Evolutionary conservation across 1,140 invertebrate species (phyloP), one percentile per base, ranked within the genome.

Genomic region (Drosophila azteca): DNA sequence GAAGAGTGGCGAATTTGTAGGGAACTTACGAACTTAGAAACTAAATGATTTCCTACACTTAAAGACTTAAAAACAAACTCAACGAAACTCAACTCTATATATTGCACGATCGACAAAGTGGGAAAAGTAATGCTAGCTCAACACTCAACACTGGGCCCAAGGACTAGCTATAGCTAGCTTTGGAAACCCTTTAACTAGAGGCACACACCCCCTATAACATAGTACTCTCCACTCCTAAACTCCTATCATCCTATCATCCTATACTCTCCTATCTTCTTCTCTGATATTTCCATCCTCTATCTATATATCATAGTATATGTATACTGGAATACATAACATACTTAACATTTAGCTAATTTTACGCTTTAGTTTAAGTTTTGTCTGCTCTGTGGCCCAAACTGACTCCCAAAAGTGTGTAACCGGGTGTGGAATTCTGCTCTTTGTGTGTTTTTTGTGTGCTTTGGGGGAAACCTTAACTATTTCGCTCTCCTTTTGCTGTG

Each of bases 401-500:
- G 65, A 69, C 48, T 43, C 60, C 53, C 61, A 74, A 74, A 35
- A 53, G 43, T 74, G 66, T 74, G 71, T 61, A 75, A 75, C 49
- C 57, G 67, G 65, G 67, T 58, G 67, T 70, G 70, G 62, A 75
- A 75, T 75, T 73, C 59, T 62, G 55, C 49, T 54, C 69, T 73
- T 59, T 73, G 55, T 11, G 9, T 54, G 41, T 45, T 45, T 44
- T 45, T 45, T 44, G 22, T 45, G 26, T 57, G n/a, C 43, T 45
- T 39, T 2, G 9, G 51, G 66, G 71, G 71, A 75, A 75, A 76
- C 72, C 73, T 77, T 76, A 76, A 68, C 71, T 77, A 76, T 77
- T 61, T 52, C 35, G 74, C 54, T 45, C 54, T 65, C 43, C 43
- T 52, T 48, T 51, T 29, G 39, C 31, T 45, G 11, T 50, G 7